Conservation (phyloP, 2,888 invertebrate genomes). For the Drosophila putrida region DNA sequence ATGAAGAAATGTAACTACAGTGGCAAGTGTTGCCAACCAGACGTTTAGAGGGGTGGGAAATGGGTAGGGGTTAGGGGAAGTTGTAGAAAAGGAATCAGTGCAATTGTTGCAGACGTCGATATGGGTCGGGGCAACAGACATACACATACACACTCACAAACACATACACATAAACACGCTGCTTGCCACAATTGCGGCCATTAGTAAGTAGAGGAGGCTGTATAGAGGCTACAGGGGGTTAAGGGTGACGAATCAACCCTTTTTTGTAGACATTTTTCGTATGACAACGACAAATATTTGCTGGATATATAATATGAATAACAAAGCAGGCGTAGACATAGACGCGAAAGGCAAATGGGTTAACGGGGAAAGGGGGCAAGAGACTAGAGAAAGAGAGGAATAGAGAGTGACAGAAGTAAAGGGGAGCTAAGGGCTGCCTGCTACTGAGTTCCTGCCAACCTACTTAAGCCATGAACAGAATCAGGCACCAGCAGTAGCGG, state of each 20-base stretch:
- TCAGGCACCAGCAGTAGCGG: conserved; percentile 24
- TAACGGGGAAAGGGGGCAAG: conserved; percentile 12
- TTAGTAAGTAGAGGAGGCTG: conserved; percentile 54
- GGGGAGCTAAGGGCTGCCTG: conserved; percentile 2
- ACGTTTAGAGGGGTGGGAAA: not conserved
- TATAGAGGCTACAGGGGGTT: conserved; percentile 16
- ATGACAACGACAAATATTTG: conserved; percentile 82
- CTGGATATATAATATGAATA: conserved; percentile 82
- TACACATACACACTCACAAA: conserved; percentile 18
- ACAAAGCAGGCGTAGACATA: conserved; percentile 72
- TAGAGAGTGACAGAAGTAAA: conserved; percentile 12
- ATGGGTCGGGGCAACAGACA: conserved; percentile 68
- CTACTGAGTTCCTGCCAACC: conserved; percentile 52
- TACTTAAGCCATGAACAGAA: conserved; percentile 61
- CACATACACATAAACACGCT: conserved; percentile 1
- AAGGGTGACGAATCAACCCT: conserved; percentile 71
- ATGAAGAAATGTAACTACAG: conserved; percentile 39
- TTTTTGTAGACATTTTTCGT: conserved; percentile 74
- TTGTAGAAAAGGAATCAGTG: conserved; percentile 58
- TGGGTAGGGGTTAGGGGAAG: not conserved
- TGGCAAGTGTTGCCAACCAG: conserved; percentile 18
- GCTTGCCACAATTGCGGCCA: conserved; percentile 78
- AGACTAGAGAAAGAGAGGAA: conserved; percentile 18
- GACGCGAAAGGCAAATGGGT: conserved; percentile 35
- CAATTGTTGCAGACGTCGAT: conserved; percentile 76